Evolutionary conservation across 2,113 vertebrate genomes (phyloP), one percentile per base, ranked within the genome.

Genomic region (Uria aalge): DNA sequence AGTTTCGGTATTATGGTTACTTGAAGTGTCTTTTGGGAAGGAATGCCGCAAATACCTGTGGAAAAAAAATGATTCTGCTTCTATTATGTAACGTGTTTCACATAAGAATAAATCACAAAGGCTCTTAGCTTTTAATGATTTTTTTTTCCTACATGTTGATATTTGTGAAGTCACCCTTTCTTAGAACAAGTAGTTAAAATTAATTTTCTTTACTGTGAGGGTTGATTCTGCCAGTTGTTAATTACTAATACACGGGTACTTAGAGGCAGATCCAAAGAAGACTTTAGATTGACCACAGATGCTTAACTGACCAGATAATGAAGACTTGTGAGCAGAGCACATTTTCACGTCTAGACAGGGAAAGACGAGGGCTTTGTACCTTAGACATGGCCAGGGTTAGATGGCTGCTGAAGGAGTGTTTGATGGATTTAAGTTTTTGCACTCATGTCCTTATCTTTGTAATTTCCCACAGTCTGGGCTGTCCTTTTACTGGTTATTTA

Each of bases 211-310:
- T 56, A 60, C 14, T 18, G 12, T 45, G 41, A 68, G 12, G 5
- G 21, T 21, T 53, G 21, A 48, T 86, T 64, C 27, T 64, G 17
- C 7, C 30, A 78, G 52, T n/a, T 47, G 6, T 57, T 68, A 88
- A 27, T 57, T 87, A 16, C 47, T 36, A 52, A 20, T 19, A 57
- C 0, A 0, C 40, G 29, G 38, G 30, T 30, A 59, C 2, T 74
- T 84, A 14, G 19, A 87, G 41, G 47, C 20, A 91, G 32, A 86
- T 32, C 13, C 29, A 47, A 77, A 55, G 30, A 66, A 27, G 73
- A 17, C 17, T 84, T 86, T 17, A 53, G 38, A 18, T 19, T 0
- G 4, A 27, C 26, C 17, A 14, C 2, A 47, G 57, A 57, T n/a
- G 41, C 7, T 62, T 52, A 75, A 38, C 1, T 47, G 48, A 24